phyloP scores from a whole-genome alignment of 1,140 invertebrate species.

The Penaeus japonicus region DNA sequence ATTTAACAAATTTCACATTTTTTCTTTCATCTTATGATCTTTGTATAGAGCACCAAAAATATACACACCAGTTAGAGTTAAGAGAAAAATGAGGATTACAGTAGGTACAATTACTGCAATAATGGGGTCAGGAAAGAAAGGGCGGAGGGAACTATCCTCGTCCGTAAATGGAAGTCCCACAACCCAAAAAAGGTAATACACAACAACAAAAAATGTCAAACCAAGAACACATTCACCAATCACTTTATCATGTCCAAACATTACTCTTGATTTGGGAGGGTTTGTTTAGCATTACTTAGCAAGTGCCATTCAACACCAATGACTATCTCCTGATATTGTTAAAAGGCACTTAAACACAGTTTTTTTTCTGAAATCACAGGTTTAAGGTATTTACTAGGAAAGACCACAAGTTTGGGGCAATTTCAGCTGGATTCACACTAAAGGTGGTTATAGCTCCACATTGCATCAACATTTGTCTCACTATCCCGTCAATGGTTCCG shows the following conservation, averaged over 20 bases:
- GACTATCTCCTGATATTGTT: background rate
- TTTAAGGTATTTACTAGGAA: background rate
- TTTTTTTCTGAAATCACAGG: background rate
- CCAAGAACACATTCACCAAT: slow-evolving; percentile 40
- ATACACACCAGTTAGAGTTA: slow-evolving; percentile 38
- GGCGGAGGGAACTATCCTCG: slow-evolving; percentile 24
- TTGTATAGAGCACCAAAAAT: slow-evolving; percentile 19
- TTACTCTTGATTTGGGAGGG: background rate
- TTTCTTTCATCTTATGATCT: background rate
- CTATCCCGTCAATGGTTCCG: slow-evolving; percentile 21
- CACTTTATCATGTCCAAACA: slow-evolving; percentile 43
- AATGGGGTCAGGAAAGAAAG: slow-evolving; percentile 32
- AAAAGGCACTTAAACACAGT: background rate
- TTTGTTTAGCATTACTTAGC: background rate
- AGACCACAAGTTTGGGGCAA: too few relatives aligned
- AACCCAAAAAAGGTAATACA: slow-evolving; percentile 43
- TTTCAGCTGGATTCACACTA: background rate
- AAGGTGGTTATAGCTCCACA: background rate
- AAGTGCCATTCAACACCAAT: background rate
- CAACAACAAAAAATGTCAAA: slow-evolving; percentile 3
- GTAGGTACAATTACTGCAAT: slow-evolving; percentile 34
- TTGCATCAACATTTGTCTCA: background rate
- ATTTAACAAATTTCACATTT: background rate
- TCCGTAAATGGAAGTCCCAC: slow-evolving; percentile 39
- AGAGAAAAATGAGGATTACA: slow-evolving; percentile 27